phyloP scores from a whole-genome alignment of 2,888 invertebrate species.

The Macropis europaea region DNA sequence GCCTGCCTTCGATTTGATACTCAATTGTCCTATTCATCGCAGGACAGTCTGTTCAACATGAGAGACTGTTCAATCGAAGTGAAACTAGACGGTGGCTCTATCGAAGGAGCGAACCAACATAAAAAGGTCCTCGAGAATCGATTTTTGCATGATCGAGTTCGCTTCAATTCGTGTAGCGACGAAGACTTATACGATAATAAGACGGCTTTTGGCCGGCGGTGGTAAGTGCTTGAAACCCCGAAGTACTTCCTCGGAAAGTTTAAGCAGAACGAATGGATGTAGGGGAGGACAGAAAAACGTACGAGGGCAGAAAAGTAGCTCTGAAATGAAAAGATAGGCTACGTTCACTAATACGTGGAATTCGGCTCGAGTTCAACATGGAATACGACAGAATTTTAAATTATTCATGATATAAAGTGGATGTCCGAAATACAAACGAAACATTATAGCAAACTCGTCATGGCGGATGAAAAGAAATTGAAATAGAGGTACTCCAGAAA shows the following conservation, averaged over 20 bases:
- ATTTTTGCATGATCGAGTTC: conserved; percentile 25
- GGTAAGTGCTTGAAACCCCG: conserved; percentile 32
- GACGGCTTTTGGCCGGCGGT: conserved; percentile 18
- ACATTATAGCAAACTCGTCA: neutral
- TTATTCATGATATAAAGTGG: no score
- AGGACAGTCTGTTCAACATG: no score
- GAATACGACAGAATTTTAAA: neutral
- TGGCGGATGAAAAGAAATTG: neutral
- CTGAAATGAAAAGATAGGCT: conserved; percentile 22
- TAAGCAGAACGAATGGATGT: conserved; percentile 35
- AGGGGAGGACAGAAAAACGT: neutral
- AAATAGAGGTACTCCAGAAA: no score
- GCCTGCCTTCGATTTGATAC: no score
- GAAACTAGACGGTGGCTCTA: neutral
- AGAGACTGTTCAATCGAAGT: no score
- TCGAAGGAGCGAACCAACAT: conserved; percentile 9
- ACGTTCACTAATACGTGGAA: conserved; percentile 30
- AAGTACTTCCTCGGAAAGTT: conserved; percentile 31
- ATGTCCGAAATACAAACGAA: neutral
- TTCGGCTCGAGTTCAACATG: neutral
- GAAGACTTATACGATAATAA: conserved; percentile 38
- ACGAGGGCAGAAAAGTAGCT: conserved; percentile 15
- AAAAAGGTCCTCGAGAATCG: neutral
- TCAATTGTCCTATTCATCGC: no score
- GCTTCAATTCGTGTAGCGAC: conserved; percentile 1